Conservation (phyloP, 2,113 vertebrate species). For the Rhipidura dahli region DNA sequence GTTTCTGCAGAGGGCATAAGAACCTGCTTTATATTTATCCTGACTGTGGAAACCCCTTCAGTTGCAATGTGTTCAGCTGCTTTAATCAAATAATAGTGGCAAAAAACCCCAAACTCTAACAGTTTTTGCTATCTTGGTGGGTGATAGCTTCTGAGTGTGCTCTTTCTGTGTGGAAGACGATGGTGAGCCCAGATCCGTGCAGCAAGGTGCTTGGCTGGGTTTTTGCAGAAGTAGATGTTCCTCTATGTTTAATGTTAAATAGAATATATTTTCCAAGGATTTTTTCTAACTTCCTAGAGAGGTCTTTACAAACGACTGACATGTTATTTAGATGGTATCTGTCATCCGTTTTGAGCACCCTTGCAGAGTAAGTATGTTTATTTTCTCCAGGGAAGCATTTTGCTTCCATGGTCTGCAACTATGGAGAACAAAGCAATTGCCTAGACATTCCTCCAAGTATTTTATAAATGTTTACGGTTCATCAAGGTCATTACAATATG, state of each 20-base stretch:
- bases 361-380: not conserved
- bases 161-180: not conserved
- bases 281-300: not conserved
- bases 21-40: not conserved
- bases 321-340: not conserved
- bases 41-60: not conserved
- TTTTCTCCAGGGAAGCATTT: not conserved
- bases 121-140: not conserved
- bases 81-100: not conserved
- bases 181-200: not conserved
- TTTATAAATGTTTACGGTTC: not conserved
- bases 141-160: not conserved
- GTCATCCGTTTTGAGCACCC: not conserved
- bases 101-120: rapidly evolving
- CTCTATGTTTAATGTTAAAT: not conserved
- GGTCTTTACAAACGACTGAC: not conserved
- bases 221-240: not conserved
- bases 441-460: not conserved
- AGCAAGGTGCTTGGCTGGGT: not conserved
- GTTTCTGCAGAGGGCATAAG: not conserved
- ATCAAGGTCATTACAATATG: not conserved
- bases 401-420: not conserved
- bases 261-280: not conserved
- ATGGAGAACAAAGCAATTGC: not conserved
- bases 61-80: not conserved